Base-by-base conservation (phyloP, 2,797 vertebrate genomes). In the Peromyscus eremicus region DNA sequence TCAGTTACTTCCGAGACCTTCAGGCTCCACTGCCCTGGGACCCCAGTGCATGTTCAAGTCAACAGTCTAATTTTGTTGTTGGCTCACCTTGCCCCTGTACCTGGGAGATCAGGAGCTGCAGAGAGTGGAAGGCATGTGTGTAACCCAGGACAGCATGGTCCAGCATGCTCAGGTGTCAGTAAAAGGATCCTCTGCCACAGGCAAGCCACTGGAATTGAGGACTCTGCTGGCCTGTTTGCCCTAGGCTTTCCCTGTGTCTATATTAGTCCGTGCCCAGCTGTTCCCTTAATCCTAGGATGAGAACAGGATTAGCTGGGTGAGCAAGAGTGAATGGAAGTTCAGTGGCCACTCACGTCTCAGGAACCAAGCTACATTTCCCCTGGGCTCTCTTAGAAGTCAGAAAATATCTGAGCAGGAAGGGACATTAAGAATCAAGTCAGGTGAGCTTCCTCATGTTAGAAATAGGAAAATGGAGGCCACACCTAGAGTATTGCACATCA, bases 361-460 rank as follows among this genome's bases (percentile, higher is more conserved):
- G 81, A 91, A 88, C 85, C 62, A 73, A 29, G 25, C 27, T 60
- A 25, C 46, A 8, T 73, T 79, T 77, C 62, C 60, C 95, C 80
- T 32, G 57, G 52, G 66, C 66, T 80, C 55, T 90, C 75, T 79
- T 81, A 82, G 89, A 96, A 92, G 94, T 73, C 9, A 29, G 77
- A 83, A 89, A 85, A 52, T 82, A 37, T 57, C 88, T 92, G 92
- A 94, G 70, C 21, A 37, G 34, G 62, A 94, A 96, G 64, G 49
- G 49, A 83, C 1, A 37, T 86, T 86, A 19, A 75, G 68, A 77
- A 49, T 66, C n/a, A 75, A 12, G n/a, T 60, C 34, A 0, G 2
- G 0, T 55, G 40, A 25, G 27, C 34, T 49, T 96, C 43, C 5
- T 93, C 43, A 19, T 60, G 46, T 94, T 89, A 21, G 66, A 79